Conservation (phyloP, 1,140 invertebrate genomes). For the Penaeus japonicus region DNA sequence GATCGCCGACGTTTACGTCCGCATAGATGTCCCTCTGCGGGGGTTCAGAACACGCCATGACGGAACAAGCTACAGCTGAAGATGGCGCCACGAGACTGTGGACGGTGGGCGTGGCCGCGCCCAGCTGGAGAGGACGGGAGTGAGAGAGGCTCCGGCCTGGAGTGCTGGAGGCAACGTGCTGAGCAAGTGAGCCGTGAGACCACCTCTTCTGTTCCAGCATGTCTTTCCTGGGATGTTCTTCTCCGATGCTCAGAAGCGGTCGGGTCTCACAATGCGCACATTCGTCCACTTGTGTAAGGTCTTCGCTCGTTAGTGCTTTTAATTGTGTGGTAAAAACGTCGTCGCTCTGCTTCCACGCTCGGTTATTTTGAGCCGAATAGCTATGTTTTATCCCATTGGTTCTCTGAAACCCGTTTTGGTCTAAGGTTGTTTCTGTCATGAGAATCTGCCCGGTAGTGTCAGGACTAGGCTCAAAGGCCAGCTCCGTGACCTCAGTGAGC, state of each 20-base stretch:
- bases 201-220: not conserved
- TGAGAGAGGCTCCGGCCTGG: constrained; percentile 38
- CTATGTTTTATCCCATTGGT: no score
- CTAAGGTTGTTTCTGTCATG: no score
- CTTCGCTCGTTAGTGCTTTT: not conserved
- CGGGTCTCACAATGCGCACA: constrained; percentile 26
- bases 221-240: not conserved
- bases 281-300: not conserved
- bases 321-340: not conserved
- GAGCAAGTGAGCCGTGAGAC: not conserved
- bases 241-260: constrained; percentile 16
- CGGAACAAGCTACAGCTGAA: constrained; percentile 43
- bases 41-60: constrained; percentile 44
- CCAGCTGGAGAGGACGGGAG: constrained; percentile 38
- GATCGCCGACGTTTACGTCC: not conserved
- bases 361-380: no score
- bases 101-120: constrained; percentile 31
- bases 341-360: not conserved
- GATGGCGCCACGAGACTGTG: constrained; percentile 38
- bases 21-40: not conserved
- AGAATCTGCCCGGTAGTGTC: no score
- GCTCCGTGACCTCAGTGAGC: no score
- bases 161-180: not conserved
- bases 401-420: no score
- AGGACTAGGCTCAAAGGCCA: no score